These are phyloP conservation scores for Rhorus exstirpatorius DNA, from an alignment of 2,888 invertebrate genomes.

Conservation along the genomic window DNA sequence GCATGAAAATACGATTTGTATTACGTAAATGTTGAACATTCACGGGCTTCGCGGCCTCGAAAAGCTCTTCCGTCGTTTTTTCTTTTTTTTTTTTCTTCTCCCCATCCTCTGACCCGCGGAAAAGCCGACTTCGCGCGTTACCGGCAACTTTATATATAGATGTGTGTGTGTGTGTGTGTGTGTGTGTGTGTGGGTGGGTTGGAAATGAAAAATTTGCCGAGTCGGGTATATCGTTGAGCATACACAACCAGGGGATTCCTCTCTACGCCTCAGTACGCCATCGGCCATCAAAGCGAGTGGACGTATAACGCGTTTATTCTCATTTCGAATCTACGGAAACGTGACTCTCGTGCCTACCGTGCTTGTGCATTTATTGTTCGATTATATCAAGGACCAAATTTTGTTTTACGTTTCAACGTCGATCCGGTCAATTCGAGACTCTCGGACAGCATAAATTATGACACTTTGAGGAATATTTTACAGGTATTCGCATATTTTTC, in stretches of 20 bases:
- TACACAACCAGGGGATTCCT: conserved; percentile 38
- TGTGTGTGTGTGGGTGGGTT: not conserved
- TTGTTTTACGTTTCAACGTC: not conserved
- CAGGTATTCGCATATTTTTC: not conserved
- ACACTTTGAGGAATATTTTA: conserved; percentile 6
- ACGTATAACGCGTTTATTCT: conserved; percentile 11
- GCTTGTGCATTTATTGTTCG: not conserved
- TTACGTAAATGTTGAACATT: conserved; percentile 59
- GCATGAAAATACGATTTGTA: conserved; percentile 16
- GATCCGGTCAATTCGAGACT: not conserved
- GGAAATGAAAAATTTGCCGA: conserved; percentile 19
- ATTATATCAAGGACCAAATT: not conserved
- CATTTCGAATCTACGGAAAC: conserved; percentile 9
- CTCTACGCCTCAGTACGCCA: conserved; percentile 65
- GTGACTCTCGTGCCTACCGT: conserved; percentile 14
- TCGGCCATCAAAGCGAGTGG: conserved; percentile 39
- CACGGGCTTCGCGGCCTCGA: conserved; percentile 37
- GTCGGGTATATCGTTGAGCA: conserved; percentile 1
- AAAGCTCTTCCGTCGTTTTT: conserved; percentile 14
- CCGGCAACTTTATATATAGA: conserved; percentile 39
- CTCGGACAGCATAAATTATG: not conserved
- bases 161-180: not conserved
- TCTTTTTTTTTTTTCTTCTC: conserved; percentile 5
- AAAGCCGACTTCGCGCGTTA: conserved; percentile 50
- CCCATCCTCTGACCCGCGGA: not conserved